These are phyloP conservation scores for Bilobella aurantiaca DNA, from an alignment of 1,140 invertebrate genomes.

Conservation along the genomic window DNA sequence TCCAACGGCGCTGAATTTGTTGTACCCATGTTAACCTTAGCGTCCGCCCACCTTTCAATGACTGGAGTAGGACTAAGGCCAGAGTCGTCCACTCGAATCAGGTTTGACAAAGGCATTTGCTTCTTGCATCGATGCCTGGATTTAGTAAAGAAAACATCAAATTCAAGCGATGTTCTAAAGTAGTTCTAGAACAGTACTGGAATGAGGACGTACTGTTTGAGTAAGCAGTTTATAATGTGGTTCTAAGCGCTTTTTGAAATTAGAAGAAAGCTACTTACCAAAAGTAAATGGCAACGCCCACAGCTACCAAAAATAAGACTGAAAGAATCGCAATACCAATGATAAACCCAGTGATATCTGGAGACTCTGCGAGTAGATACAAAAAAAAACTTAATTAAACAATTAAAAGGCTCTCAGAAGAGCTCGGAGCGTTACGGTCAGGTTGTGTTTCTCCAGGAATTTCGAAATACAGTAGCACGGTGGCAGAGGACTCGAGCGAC, in stretches of 20 bases:
- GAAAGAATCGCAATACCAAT: not conserved
- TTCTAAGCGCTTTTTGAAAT: not conserved
- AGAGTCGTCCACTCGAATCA: not conserved
- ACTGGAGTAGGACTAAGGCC: not conserved
- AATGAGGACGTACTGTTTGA: too few species aligned
- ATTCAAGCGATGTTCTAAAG: not conserved
- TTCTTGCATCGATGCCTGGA: not conserved
- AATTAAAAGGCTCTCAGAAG: not conserved
- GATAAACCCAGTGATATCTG: not conserved
- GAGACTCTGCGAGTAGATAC: not conserved
- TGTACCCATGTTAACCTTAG: not conserved
- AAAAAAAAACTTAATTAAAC: not conserved
- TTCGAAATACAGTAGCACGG: not conserved
- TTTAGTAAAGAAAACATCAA: not conserved
- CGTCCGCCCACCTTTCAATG: not conserved
- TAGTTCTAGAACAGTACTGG: too few species aligned
- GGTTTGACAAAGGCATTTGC: not conserved
- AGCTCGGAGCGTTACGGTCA: too few species aligned
- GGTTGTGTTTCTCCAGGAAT: not conserved
- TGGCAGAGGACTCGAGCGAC: not conserved
- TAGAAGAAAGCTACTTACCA: not conserved
- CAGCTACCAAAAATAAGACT: not conserved
- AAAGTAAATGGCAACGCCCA: not conserved
- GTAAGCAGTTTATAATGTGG: too few species aligned
- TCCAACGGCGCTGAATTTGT: too few species aligned